Percentiles rank a stretch among this genome's conserved stretches.
Conservation (phyloP, 1,140 invertebrate genomes). For the Pararge aegeria region DNA sequence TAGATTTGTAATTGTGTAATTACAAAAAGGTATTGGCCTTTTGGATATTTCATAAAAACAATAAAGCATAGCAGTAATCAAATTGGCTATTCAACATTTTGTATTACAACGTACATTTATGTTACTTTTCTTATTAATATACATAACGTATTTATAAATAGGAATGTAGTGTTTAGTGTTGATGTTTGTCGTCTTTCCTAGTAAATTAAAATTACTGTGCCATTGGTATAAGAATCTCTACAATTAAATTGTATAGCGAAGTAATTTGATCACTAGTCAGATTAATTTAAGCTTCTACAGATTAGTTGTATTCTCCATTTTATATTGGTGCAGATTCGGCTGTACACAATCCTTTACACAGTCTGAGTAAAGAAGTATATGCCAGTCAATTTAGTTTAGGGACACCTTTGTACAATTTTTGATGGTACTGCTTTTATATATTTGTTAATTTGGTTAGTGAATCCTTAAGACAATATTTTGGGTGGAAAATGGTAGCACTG, state of each 20-base stretch:
- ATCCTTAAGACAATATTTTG: too few species aligned
- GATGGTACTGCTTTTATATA: too few species aligned
- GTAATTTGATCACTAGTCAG: constrained; percentile 3
- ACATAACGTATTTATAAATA: neutral
- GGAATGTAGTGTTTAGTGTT: constrained; percentile 3
- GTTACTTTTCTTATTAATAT: neutral
- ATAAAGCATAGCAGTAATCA: neutral
- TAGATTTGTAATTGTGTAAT: neutral
- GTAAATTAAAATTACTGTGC: constrained; percentile 5
- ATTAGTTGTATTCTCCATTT: too few species aligned
- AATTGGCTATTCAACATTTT: neutral
- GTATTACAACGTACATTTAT: neutral
- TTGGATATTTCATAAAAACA: neutral
- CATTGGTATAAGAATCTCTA: constrained; percentile 5
- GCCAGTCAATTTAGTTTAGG: too few species aligned
- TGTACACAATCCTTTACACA: too few species aligned
- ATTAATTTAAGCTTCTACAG: neutral
- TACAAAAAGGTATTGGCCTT: too few species aligned
- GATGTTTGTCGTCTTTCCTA: constrained; percentile 3
- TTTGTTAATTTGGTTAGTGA: too few species aligned
- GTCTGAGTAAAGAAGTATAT: too few species aligned
- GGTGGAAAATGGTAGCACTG: too few species aligned
- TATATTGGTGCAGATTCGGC: too few species aligned
- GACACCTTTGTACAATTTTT: too few species aligned
- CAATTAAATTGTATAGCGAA: constrained; percentile 5